Conservation (phyloP, 2,797 vertebrate genomes). For the Myoxocephalus aenaeus region DNA sequence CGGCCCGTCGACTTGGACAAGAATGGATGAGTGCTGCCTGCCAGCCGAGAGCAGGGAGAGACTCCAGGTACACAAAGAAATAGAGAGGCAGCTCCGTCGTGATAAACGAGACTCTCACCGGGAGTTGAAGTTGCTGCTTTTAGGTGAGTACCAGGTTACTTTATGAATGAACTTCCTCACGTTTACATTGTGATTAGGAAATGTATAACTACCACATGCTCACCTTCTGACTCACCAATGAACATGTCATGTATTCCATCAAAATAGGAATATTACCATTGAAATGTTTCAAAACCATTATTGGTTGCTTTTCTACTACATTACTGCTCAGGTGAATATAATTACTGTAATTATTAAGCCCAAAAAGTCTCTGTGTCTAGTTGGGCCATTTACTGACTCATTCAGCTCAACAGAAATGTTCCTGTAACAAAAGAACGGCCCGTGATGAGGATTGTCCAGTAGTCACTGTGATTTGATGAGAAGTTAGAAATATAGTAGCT, state of each 20-base stretch:
- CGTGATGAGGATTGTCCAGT: background rate
- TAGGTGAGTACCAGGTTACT: conserved; percentile 85
- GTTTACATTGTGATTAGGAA: background rate
- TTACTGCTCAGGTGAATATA: background rate
- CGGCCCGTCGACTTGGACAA: background rate
- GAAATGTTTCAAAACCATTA: background rate
- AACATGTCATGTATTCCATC: background rate
- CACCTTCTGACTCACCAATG: background rate
- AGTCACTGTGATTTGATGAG: background rate
- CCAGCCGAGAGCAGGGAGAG: conserved; percentile 80
- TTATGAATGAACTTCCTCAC: background rate
- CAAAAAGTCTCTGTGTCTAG: background rate
- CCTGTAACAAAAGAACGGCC: background rate
- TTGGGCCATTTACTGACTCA: background rate
- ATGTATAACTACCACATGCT: background rate
- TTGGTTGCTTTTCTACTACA: too few relatives aligned
- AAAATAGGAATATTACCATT: background rate
- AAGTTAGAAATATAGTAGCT: background rate
- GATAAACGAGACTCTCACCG: conserved; percentile 79
- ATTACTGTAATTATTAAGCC: background rate
- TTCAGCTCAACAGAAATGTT: background rate
- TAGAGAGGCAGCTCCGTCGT: conserved; percentile 86
- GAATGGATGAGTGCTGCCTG: conserved; percentile 86
- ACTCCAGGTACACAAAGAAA: conserved; percentile 84
- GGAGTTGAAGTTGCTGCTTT: conserved; percentile 88